Conservation (phyloP, 2,888 invertebrate species). For the Antheraea assamensis region DNA sequence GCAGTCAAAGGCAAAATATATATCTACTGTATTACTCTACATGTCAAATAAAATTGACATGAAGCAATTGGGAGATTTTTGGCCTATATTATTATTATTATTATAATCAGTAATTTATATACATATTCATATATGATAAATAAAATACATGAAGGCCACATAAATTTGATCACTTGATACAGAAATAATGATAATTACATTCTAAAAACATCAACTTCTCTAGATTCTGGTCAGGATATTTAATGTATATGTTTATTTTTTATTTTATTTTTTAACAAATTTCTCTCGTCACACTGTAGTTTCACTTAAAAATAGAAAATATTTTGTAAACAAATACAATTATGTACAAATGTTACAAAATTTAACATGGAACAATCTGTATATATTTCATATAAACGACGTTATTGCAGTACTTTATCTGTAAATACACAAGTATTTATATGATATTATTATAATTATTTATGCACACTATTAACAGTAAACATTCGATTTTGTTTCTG, state of each 20-base stretch:
- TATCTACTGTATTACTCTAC: too few species aligned
- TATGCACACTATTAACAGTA: not conserved
- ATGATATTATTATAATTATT: not conserved
- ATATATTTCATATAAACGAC: constrained; percentile 38
- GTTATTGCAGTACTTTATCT: constrained; percentile 9
- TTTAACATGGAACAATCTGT: constrained; percentile 62
- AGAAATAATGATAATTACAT: constrained; percentile 24
- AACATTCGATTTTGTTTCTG: constrained; percentile 14
- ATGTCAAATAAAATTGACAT: too few species aligned
- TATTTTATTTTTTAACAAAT: constrained; percentile 59
- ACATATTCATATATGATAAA: not conserved
- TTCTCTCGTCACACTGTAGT: constrained; percentile 79
- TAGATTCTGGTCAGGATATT: constrained; percentile 20
- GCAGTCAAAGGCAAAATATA: too few species aligned
- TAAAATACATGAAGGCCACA: not conserved
- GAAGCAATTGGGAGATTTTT: too few species aligned
- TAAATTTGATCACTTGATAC: constrained; percentile 27
- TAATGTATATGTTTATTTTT: constrained; percentile 35
- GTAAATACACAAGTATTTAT: not conserved
- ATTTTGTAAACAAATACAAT: constrained; percentile 61
- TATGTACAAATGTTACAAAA: constrained; percentile 68
- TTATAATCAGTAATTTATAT: not conserved
- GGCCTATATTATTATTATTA: too few species aligned
- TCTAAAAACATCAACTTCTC: not conserved
- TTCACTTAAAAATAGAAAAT: constrained; percentile 75